Conservation (phyloP, 2,888 invertebrate species). For the Amaurobius ferox region DNA sequence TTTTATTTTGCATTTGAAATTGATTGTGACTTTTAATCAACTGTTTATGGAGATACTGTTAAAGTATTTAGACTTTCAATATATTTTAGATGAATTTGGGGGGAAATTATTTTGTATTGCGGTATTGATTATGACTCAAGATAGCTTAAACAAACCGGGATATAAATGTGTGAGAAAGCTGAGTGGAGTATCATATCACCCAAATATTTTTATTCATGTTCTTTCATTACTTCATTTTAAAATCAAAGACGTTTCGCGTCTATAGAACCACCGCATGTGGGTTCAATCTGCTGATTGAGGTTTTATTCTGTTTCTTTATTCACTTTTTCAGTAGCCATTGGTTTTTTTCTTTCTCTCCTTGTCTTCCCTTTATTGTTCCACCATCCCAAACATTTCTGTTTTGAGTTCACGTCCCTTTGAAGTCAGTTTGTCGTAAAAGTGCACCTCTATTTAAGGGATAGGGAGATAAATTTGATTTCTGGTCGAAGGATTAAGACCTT, state of each 20-base stretch:
- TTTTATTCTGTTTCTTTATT: constrained; percentile 49
- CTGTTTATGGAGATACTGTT: no score
- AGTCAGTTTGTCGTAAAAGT: constrained; percentile 58
- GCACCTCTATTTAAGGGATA: constrained; percentile 45
- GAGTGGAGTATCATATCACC: no score
- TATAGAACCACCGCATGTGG: constrained; percentile 52
- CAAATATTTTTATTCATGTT: no score
- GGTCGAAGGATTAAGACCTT: no score
- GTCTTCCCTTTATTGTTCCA: not conserved
- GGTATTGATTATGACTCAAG: no score
- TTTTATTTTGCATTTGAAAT: no score
- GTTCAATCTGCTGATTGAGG: constrained; percentile 65
- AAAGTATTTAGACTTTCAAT: no score
- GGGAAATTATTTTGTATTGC: no score
- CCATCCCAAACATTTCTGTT: not conserved
- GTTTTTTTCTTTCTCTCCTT: constrained; percentile 12
- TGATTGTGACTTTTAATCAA: no score
- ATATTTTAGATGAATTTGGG: no score
- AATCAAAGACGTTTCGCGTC: constrained; percentile 29
- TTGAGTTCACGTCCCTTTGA: not conserved
- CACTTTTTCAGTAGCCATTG: constrained; percentile 31
- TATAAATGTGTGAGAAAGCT: no score
- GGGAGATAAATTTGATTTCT: constrained; percentile 61
- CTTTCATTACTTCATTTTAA: constrained; percentile 20
- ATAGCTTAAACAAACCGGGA: no score